Conservation (phyloP, 2,797 vertebrate species). For the Melanotaenia trifasciata region DNA sequence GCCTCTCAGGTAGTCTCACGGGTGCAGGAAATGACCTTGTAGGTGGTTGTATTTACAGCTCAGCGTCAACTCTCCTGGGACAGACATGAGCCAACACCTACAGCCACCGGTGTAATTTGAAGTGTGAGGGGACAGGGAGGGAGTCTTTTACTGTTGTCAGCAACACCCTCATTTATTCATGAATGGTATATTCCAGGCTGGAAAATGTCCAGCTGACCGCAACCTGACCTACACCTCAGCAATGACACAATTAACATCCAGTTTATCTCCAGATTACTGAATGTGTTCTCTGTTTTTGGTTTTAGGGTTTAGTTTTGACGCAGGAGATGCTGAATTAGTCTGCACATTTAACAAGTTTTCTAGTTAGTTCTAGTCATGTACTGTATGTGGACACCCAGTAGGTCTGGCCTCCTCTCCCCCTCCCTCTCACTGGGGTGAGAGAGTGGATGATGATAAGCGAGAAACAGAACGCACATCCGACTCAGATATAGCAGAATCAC, state of each 20-base stretch:
- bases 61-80: background rate
- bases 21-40: slow-evolving; percentile 7
- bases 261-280: no score
- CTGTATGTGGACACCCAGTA: no score
- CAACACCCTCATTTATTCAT: slow-evolving; percentile 41
- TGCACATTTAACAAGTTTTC: no score
- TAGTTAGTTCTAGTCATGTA: no score
- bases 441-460: no score
- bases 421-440: no score
- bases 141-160: background rate
- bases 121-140: background rate
- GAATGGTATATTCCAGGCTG: background rate
- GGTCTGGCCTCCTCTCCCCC: no score
- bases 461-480: no score
- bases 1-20: slow-evolving; percentile 1
- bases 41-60: slow-evolving; percentile 23
- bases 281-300: background rate
- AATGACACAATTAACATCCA: background rate
- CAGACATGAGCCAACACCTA: slow-evolving; percentile 18
- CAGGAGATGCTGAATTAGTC: no score
- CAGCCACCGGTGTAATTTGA: slow-evolving; percentile 11
- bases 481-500: no score
- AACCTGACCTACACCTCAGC: background rate
- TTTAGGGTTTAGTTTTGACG: no score
- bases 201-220: background rate